Evolutionary conservation across 2,797 vertebrate genomes (phyloP), one percentile per base, ranked within the genome.

Genomic region (Oreochromis mossambicus): DNA sequence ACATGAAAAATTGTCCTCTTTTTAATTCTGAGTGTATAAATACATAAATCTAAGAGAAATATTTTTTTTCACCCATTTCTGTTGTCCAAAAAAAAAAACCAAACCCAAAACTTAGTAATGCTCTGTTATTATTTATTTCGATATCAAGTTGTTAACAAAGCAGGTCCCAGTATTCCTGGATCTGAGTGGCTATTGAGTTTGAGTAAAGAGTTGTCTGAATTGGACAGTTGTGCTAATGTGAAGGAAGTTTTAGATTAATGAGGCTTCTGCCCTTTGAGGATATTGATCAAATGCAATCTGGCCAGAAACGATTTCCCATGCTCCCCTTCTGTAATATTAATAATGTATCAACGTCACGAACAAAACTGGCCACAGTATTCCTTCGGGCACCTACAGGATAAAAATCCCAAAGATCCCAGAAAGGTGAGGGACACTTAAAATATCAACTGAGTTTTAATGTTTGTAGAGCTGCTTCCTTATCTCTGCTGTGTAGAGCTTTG

Each of bases 211-310:
- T 63, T 82, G 58, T 91, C 87, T 88, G 82, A 82, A 88, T 78
- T 84, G 85, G 90, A 92, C 88, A 88, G 88, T 88, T 66, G 81
- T 73, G 81, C 87, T 93, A 90, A 92, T 93, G 93, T 86, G 85
- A 89, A 81, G 88, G 88, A 95, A 93, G 90, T 93, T 94, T 93
- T 89, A 92, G 94, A 92, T 92, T 93, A 95, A 95, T 94, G 94
- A 94, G 90, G 84, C 84, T 78, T 91, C 87, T 91, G 92, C 88
- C 93, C 84, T 94, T 90, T 93, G 86, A 94, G 90, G 86, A 77
- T 94, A 96, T 95, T 94, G 94, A 96, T 95, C 91, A 94, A 91
- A 92, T 80, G 80, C 90, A 91, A 93, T 94, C 91, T 92, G 90
- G 56, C 83, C 87, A 63, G 85, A 78, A 95, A 92, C 38, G 86